Evolutionary conservation across 1,140 invertebrate genomes (phyloP).

Genomic region (Caenorhabditis elegans): WBcel235 BX284606.5:5265501-5266000

Average conservation of each 20-base stretch:
- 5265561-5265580: not conserved
- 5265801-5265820: not conserved
- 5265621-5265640: conserved; percentile 8
- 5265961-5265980: no score
- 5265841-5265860: not conserved
- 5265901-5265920: no score
- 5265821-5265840: not conserved
- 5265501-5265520: conserved; percentile 35
- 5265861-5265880: not conserved
- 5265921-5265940: no score
- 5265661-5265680: conserved; percentile 44
- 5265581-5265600: conserved; percentile 23
- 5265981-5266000: no score
- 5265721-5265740: conserved; percentile 47
- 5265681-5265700: conserved; percentile 37
- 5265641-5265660: conserved; percentile 42
- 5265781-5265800: conserved; percentile 48
- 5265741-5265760: conserved; percentile 49
- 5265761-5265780: conserved; percentile 48
- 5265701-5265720: conserved; percentile 49
- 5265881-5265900: not conserved
- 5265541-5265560: not conserved
- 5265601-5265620: not conserved
- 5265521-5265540: not conserved
- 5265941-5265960: no score